These are phyloP conservation scores for Pyrrhia umbra DNA, from an alignment of 2,888 invertebrate species.

Conservation along the genomic window DNA sequence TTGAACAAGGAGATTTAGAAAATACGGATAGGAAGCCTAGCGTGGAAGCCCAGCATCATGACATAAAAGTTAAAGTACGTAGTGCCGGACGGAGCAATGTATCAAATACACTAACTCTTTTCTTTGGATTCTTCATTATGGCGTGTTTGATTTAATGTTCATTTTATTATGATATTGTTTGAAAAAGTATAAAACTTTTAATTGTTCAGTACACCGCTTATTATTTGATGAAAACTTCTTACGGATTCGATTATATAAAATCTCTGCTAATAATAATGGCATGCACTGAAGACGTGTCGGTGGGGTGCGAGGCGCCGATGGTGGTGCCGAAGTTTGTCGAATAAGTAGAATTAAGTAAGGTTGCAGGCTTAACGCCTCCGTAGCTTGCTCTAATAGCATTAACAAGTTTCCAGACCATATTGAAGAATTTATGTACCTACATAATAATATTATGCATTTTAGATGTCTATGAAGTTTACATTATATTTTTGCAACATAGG, in stretches of 20 bases:
- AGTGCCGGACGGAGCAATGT: slow-evolving; percentile 58
- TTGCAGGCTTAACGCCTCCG: slow-evolving; percentile 86
- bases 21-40: slow-evolving; percentile 55
- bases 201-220: slow-evolving; percentile 19
- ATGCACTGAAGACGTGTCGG: slow-evolving; percentile 56
- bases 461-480: background rate
- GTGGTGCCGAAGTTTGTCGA: slow-evolving; percentile 76
- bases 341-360: slow-evolving; percentile 89
- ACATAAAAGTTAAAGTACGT: slow-evolving; percentile 23
- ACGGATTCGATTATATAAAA: slow-evolving; percentile 3
- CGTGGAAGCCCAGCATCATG: slow-evolving; percentile 68
- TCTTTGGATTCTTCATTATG: slow-evolving; percentile 66
- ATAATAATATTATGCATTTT: slow-evolving; percentile 20
- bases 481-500: no score
- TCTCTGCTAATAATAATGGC: slow-evolving; percentile 21
- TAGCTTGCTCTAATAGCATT: slow-evolving; percentile 87
- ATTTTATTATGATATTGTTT: slow-evolving; percentile 52
- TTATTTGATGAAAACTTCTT: slow-evolving; percentile 11
- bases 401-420: slow-evolving; percentile 89
- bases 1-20: slow-evolving; percentile 55
- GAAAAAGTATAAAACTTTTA: slow-evolving; percentile 58
- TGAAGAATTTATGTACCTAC: slow-evolving; percentile 74
- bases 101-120: slow-evolving; percentile 56
- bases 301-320: slow-evolving; percentile 35
- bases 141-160: slow-evolving; percentile 66